These are phyloP conservation scores for Helicoverpa assulta DNA, from an alignment of 2,888 invertebrate species.

Conservation along the genomic window DNA sequence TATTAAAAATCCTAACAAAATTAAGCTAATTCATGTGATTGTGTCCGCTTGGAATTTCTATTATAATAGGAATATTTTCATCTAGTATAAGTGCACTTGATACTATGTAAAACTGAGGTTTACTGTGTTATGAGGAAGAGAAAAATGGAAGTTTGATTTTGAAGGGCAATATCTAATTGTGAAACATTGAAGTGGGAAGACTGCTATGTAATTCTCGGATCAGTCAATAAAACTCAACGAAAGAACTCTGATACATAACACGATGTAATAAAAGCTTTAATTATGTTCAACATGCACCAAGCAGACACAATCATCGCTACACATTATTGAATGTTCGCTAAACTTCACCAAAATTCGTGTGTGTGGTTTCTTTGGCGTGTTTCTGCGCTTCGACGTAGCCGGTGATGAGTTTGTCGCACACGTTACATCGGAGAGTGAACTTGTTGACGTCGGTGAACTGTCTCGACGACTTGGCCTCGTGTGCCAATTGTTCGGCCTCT, in stretches of 20 bases:
- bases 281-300: conserved; percentile 32
- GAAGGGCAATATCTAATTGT: background rate
- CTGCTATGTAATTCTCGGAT: conserved; percentile 14
- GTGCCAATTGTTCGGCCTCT: conserved; percentile 96
- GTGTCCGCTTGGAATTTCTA: conserved; percentile 51
- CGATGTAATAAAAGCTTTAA: conserved; percentile 42
- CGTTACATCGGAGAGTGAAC: conserved; percentile 95
- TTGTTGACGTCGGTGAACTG: conserved; percentile 97
- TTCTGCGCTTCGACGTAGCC: conserved; percentile 95
- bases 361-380: conserved; percentile 96
- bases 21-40: conserved; percentile 56
- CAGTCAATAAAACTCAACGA: conserved; percentile 41
- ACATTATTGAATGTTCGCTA: conserved; percentile 76
- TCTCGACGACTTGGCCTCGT: conserved; percentile 96
- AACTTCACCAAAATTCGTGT: conserved; percentile 95
- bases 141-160: conserved; percentile 3
- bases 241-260: conserved; percentile 25
- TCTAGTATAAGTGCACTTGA: conserved; percentile 54
- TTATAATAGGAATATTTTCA: conserved; percentile 53
- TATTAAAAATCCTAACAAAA: conserved; percentile 60
- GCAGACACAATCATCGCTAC: conserved; percentile 61
- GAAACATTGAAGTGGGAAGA: conserved; percentile 20
- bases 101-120: conserved; percentile 44
- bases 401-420: conserved; percentile 94
- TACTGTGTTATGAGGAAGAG: conserved; percentile 35